Conservation (phyloP, 2,888 invertebrate genomes). For the Balanococcus diminutus region DNA sequence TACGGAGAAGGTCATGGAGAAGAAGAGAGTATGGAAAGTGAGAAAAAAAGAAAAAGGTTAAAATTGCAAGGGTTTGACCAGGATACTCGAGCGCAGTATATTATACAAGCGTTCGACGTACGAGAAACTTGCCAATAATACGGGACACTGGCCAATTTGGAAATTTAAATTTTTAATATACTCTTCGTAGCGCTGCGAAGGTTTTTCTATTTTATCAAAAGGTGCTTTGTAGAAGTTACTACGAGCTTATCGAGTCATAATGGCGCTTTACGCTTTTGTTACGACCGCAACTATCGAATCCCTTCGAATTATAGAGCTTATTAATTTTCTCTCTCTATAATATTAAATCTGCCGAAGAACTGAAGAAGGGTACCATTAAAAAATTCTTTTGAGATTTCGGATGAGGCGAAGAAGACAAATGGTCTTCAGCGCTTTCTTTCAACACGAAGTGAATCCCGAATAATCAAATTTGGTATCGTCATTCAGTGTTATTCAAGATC, state of each 20-base stretch:
- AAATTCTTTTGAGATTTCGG: background rate
- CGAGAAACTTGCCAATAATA: background rate
- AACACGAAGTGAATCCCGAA: too few relatives aligned
- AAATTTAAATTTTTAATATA: slow-evolving; percentile 18
- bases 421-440: too few relatives aligned
- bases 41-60: background rate
- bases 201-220: background rate
- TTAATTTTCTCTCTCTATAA: background rate
- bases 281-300: background rate
- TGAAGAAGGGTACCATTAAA: background rate
- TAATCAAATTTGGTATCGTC: too few relatives aligned
- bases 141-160: background rate
- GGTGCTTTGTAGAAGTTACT: background rate
- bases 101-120: background rate
- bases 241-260: background rate
- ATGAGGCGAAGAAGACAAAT: background rate
- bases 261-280: slow-evolving; percentile 2
- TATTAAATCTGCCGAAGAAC: background rate
- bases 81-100: background rate
- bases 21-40: background rate
- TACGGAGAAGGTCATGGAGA: background rate
- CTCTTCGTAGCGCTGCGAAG: background rate
- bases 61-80: background rate
- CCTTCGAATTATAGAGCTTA: slow-evolving; percentile 3
- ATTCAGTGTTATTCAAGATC: too few relatives aligned